A percentile compares a stretch with the other conserved stretches of the same genome.
Evolutionary conservation across 2,888 invertebrate species (phyloP).

Genomic region (Lumbricus terrestris): DNA sequence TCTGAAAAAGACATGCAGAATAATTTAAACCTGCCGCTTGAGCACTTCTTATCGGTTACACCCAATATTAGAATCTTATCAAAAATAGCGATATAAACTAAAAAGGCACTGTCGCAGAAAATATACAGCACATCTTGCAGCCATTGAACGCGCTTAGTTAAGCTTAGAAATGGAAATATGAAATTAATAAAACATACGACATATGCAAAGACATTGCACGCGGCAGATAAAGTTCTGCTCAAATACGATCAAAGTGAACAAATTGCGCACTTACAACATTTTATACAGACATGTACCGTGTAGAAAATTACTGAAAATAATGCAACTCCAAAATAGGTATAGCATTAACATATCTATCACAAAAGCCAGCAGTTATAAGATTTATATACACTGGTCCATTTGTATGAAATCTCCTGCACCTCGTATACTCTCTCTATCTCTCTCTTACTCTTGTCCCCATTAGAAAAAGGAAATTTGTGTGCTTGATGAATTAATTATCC

Average conservation of each 20-base stretch:
- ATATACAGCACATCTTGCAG: neutral
- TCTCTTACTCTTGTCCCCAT: neutral
- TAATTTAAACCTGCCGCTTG: neutral
- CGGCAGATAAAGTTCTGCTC: neutral
- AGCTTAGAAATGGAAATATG: neutral
- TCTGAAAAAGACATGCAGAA: neutral
- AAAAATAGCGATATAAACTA: neutral
- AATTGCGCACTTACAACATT: neutral
- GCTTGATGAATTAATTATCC: neutral
- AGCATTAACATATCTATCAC: neutral
- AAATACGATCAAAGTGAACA: neutral
- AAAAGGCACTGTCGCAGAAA: slow-evolving; percentile 3
- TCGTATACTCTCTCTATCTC: no score
- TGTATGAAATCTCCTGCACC: neutral
- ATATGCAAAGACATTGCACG: neutral
- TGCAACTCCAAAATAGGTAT: neutral
- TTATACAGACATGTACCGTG: neutral
- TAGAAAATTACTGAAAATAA: neutral
- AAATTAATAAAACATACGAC: neutral
- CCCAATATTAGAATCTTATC: neutral
- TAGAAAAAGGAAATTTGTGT: neutral
- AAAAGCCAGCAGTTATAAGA: neutral
- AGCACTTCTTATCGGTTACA: neutral
- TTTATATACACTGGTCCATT: neutral
- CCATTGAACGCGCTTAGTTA: neutral